A percentile compares a stretch with the other conserved stretches of the same genome.
Evolutionary conservation across 1,140 invertebrate genomes (phyloP).

Genomic region (Charaxes varanes): DNA sequence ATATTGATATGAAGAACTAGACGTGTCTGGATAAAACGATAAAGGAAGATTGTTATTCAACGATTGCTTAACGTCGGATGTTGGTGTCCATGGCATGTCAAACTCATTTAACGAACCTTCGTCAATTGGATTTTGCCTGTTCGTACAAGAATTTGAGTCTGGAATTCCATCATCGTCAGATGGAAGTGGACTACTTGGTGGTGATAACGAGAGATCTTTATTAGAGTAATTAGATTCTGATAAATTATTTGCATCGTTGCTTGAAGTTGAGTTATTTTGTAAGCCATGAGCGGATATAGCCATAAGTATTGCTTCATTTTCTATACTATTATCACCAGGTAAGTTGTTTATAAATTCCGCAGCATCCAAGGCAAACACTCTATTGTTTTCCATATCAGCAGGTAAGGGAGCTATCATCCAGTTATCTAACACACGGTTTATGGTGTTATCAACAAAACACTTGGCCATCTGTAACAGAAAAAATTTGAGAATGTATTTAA

Average conservation of each 20-base stretch:
- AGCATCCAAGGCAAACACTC: slow-evolving; percentile 64
- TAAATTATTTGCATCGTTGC: slow-evolving; percentile 20
- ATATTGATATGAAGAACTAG: slow-evolving; percentile 39
- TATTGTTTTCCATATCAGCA: slow-evolving; percentile 43
- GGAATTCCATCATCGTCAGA: slow-evolving; percentile 33
- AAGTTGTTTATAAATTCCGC: slow-evolving; percentile 73
- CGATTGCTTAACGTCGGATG: slow-evolving; percentile 31
- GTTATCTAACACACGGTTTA: slow-evolving; percentile 80
- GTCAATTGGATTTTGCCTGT: slow-evolving; percentile 15
- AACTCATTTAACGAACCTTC: slow-evolving; percentile 27
- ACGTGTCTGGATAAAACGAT: slow-evolving; percentile 37
- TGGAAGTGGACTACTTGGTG: slow-evolving; percentile 34
- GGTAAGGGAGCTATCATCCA: slow-evolving; percentile 73
- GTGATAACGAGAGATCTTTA: slow-evolving; percentile 31
- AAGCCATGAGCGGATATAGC: slow-evolving; percentile 78
- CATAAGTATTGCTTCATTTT: slow-evolving; percentile 80
- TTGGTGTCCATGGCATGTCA: slow-evolving; percentile 38
- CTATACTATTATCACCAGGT: slow-evolving; percentile 73
- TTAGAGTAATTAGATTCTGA: slow-evolving; percentile 16
- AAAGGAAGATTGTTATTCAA: slow-evolving; percentile 28
- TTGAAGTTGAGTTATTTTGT: slow-evolving; percentile 58
- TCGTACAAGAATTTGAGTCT: slow-evolving; percentile 11
- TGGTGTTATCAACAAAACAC: slow-evolving; percentile 82
- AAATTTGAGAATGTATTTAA: too few species aligned
- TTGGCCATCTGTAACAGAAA: slow-evolving; percentile 73